Conservation (phyloP, 64 coral and sea anemone genomes). For the Porites australiensis region DNA sequence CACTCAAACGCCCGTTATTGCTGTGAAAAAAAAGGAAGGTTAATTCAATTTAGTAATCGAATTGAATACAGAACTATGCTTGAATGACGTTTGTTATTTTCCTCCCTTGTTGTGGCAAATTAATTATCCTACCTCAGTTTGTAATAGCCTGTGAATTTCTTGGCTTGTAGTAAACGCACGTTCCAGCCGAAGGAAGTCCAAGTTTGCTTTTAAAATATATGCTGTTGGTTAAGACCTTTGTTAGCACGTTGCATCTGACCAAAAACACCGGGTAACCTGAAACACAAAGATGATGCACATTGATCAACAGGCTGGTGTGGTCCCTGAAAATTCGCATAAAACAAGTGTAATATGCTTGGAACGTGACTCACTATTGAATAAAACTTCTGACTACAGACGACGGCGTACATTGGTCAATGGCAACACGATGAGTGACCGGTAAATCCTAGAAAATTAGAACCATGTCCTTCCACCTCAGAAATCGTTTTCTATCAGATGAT, state of each 20-base stretch:
- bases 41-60: not conserved
- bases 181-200: not conserved
- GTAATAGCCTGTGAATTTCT: not conserved
- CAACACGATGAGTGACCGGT: not conserved
- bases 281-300: not conserved
- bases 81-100: not conserved
- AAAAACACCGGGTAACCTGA: not conserved
- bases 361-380: conserved; percentile 1
- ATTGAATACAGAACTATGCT: not conserved
- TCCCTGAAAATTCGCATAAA: not conserved
- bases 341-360: not conserved
- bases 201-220: not conserved
- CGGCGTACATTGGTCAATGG: not conserved
- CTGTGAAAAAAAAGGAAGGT: no score
- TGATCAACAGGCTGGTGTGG: not conserved
- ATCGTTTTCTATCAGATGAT: not conserved
- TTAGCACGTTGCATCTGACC: no score
- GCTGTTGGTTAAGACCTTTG: not conserved
- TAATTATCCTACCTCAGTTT: not conserved
- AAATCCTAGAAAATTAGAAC: not conserved
- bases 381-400: not conserved
- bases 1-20: not conserved
- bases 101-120: not conserved
- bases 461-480: not conserved
- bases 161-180: not conserved